phyloP scores from a whole-genome alignment of 2,797 vertebrate genomes.

The Remorina albescens region DNA sequence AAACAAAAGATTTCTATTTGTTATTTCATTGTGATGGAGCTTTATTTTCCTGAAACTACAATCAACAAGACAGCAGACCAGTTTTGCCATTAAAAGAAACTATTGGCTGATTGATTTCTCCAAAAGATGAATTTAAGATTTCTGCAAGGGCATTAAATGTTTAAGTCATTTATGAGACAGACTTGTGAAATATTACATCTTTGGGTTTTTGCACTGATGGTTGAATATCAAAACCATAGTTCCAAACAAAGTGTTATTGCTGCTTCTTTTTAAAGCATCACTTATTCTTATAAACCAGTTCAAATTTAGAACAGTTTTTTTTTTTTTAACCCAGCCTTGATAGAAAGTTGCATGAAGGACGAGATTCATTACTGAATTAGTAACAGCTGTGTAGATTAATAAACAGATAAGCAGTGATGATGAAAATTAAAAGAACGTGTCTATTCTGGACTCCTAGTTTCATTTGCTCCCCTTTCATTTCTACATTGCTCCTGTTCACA shows the following conservation, averaged over 20 bases:
- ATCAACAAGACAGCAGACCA: no score
- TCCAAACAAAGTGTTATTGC: no score
- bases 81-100: no score
- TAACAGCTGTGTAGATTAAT: conserved; percentile 9
- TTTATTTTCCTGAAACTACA: background rate
- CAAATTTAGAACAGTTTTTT: no score
- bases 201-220: background rate
- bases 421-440: conserved; percentile 10
- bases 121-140: no score
- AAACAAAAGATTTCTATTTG: background rate
- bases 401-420: background rate
- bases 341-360: background rate
- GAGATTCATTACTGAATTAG: conserved; percentile 17
- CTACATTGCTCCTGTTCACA: conserved; percentile 13
- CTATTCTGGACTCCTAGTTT: conserved; percentile 2
- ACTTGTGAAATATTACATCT: background rate
- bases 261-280: background rate
- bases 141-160: background rate
- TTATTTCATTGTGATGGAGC: background rate
- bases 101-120: no score
- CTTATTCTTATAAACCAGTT: background rate
- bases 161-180: background rate
- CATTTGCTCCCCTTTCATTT: conserved; percentile 1
- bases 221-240: background rate
- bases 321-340: background rate